Evolutionary conservation across 2,797 vertebrate species (phyloP).

Genomic region (Chelidonichthys spinosus): DNA sequence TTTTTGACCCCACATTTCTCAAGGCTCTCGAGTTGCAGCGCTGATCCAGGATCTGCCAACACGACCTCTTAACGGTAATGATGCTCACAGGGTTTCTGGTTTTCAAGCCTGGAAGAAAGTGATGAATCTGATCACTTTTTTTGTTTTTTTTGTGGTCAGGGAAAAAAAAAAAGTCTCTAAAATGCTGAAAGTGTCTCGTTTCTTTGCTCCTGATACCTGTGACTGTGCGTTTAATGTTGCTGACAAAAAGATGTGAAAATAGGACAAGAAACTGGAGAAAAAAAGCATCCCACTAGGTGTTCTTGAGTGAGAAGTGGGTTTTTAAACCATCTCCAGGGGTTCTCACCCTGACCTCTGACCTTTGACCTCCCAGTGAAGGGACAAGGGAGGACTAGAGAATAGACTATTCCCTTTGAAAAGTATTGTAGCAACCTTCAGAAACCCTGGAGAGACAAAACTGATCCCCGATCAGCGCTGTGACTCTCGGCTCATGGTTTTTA

Average conservation of each 20-base stretch:
- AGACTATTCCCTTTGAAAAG: slow-evolving; percentile 16
- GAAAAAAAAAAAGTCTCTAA: neutral
- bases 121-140: neutral
- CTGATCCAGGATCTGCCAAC: slow-evolving; percentile 64
- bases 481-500: slow-evolving; percentile 74
- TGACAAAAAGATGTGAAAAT: slow-evolving; percentile 53
- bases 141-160: neutral
- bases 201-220: slow-evolving; percentile 42
- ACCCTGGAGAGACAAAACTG: slow-evolving; percentile 31
- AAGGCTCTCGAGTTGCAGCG: slow-evolving; percentile 59
- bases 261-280: slow-evolving; percentile 42
- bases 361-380: slow-evolving; percentile 28
- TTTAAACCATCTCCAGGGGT: slow-evolving; percentile 37
- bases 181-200: slow-evolving; percentile 19
- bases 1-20: slow-evolving; percentile 70
- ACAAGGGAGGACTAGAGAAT: neutral
- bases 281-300: slow-evolving; percentile 4
- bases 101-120: slow-evolving; percentile 23
- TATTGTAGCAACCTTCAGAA: slow-evolving; percentile 37
- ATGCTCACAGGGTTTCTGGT: slow-evolving; percentile 47
- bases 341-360: slow-evolving; percentile 19
- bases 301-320: neutral
- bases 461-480: slow-evolving; percentile 62
- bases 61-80: slow-evolving; percentile 11
- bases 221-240: slow-evolving; percentile 47